A percentile compares a stretch with the other conserved stretches of the same genome.
Evolutionary conservation across 2,797 vertebrate genomes (phyloP).

Genomic region (Emys orbicularis): DNA sequence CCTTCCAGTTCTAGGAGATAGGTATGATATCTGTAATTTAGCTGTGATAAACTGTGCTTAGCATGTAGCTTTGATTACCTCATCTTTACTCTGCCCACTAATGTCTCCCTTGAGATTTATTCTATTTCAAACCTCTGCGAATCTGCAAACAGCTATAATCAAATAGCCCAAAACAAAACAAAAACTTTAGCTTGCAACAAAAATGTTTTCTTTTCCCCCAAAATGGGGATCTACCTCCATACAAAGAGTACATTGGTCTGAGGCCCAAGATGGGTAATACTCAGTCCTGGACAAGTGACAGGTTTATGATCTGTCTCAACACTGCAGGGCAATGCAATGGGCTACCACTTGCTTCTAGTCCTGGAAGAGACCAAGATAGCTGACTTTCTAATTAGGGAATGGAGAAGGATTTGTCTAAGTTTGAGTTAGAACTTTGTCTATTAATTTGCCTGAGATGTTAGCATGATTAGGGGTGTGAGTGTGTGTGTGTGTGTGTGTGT

Average conservation of each 20-base stretch:
- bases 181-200: neutral
- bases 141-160: neutral
- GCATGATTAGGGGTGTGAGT: neutral
- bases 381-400: neutral
- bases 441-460: neutral
- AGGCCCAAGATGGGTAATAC: neutral
- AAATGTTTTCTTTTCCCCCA: neutral
- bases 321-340: neutral
- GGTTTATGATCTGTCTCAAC: neutral
- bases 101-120: neutral
- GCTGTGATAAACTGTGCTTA: neutral
- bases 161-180: neutral
- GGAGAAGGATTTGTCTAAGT: neutral
- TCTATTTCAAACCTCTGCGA: neutral
- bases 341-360: neutral
- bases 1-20: too few relatives aligned
- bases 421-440: neutral
- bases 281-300: neutral
- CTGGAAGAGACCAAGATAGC: neutral
- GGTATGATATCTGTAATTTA: constrained; percentile 6
- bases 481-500: neutral
- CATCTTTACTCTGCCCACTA: neutral
- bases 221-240: neutral
- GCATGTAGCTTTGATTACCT: neutral
- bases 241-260: neutral